Conservation (phyloP, 1,140 invertebrate genomes). For the Solenopsis fugax region DNA sequence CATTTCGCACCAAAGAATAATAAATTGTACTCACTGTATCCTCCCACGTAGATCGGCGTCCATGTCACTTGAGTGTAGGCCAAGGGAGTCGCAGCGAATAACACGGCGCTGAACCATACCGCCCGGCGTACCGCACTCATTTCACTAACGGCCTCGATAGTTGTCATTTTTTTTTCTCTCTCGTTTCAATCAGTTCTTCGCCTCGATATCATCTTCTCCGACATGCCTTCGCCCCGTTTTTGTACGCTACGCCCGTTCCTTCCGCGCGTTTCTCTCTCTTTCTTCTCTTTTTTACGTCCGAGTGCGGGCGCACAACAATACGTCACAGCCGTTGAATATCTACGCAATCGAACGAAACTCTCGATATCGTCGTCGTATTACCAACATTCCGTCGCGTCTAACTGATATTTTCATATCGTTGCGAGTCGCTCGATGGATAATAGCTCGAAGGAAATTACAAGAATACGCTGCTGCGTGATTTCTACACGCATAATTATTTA, state of each 20-base stretch:
- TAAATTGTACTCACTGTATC: slow-evolving; percentile 81
- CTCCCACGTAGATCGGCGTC: slow-evolving; percentile 85
- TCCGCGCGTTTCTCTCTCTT: neutral
- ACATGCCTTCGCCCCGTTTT: slow-evolving; percentile 14
- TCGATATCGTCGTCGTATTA: slow-evolving; percentile 42
- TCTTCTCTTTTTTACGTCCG: neutral
- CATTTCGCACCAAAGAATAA: neutral
- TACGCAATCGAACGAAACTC: slow-evolving; percentile 56
- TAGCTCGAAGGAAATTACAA: slow-evolving; percentile 50
- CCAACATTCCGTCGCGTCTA: neutral
- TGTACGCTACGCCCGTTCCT: slow-evolving; percentile 18
- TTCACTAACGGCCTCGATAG: slow-evolving; percentile 75
- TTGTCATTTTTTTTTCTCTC: slow-evolving; percentile 80
- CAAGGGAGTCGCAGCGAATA: slow-evolving; percentile 78
- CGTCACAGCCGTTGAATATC: slow-evolving; percentile 57
- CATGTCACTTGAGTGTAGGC: slow-evolving; percentile 83
- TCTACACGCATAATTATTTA: slow-evolving; percentile 27
- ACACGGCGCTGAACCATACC: slow-evolving; percentile 79
- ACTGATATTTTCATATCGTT: slow-evolving; percentile 38
- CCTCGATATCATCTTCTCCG: slow-evolving; percentile 83
- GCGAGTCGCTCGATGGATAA: neutral
- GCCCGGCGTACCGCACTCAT: slow-evolving; percentile 78
- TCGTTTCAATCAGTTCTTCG: slow-evolving; percentile 76
- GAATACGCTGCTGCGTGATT: slow-evolving; percentile 13
- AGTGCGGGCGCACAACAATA: slow-evolving; percentile 45